Evolutionary conservation across 2,888 invertebrate species (phyloP).

Genomic region (Mythimna lalbum): DNA sequence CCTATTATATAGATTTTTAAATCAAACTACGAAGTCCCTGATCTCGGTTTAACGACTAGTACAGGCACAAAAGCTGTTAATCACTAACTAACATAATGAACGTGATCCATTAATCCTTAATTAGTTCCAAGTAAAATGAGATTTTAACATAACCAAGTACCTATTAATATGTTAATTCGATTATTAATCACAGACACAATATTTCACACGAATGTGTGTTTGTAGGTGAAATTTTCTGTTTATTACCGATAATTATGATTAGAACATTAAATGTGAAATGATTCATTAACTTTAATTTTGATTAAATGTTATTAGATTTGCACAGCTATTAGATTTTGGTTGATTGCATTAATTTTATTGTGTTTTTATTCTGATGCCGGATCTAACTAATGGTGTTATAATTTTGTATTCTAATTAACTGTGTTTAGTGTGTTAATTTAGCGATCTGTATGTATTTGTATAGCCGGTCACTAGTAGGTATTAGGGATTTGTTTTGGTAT

Average conservation of each 20-base stretch:
- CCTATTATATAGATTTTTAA: too few relatives aligned
- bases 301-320: constrained; percentile 19
- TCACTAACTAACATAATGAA: constrained; percentile 16
- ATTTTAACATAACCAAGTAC: constrained; percentile 16
- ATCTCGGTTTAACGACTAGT: not conserved
- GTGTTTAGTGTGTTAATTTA: constrained; percentile 1
- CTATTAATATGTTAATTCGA: constrained; percentile 48
- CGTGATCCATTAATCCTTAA: constrained; percentile 17
- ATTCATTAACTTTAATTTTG: constrained; percentile 28
- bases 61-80: constrained; percentile 17
- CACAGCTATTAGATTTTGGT: constrained; percentile 6
- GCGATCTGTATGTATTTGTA: not conserved
- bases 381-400: not conserved
- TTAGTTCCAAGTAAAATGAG: constrained; percentile 16
- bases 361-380: constrained; percentile 7
- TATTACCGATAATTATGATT: constrained; percentile 44
- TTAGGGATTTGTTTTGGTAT: not conserved
- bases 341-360: constrained; percentile 27
- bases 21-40: too few relatives aligned
- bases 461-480: not conserved
- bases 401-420: not conserved
- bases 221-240: constrained; percentile 44
- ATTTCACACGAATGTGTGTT: constrained; percentile 42
- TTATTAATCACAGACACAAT: constrained; percentile 36
- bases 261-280: constrained; percentile 19